Percentiles rank a stretch among this genome's conserved stretches.
These are phyloP conservation scores for Protosalanx chinensis DNA, from an alignment of 2,797 vertebrate species.

Conservation along the genomic window DNA sequence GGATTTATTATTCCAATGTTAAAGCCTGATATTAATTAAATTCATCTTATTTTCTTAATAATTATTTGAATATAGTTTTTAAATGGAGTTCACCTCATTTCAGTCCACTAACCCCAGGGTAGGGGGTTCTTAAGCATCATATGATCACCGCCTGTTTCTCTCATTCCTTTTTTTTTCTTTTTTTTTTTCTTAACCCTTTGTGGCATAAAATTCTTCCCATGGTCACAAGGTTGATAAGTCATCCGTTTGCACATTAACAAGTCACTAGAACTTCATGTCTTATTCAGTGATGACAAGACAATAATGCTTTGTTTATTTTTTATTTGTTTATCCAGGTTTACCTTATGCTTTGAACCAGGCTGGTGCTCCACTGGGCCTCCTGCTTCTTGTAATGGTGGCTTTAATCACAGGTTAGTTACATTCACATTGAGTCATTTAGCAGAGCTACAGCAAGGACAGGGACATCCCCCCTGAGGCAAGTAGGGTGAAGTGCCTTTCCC, in stretches of 20 bases:
- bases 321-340: slow-evolving; percentile 75
- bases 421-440: too few relatives aligned
- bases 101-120: slow-evolving; percentile 22
- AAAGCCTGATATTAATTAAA: not conserved
- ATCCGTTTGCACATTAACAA: not conserved
- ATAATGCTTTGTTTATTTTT: not conserved
- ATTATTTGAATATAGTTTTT: not conserved
- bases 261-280: too few relatives aligned
- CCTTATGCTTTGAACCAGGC: slow-evolving; percentile 93
- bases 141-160: slow-evolving; percentile 57
- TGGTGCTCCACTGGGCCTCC: slow-evolving; percentile 88
- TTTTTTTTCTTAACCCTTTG: not conserved
- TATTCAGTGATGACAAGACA: not conserved
- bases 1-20: not conserved
- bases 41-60: not conserved
- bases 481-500: too few relatives aligned
- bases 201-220: not conserved
- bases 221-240: not conserved
- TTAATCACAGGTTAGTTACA: slow-evolving; percentile 77
- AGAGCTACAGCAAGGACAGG: too few relatives aligned
- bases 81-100: not conserved
- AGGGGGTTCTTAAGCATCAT: slow-evolving; percentile 50
- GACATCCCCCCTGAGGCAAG: too few relatives aligned
- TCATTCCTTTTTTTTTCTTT: not conserved
- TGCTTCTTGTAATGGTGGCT: slow-evolving; percentile 84